Evolutionary conservation across 2,797 vertebrate species (phyloP).

Genomic region (Pseudochirops cupreus): DNA sequence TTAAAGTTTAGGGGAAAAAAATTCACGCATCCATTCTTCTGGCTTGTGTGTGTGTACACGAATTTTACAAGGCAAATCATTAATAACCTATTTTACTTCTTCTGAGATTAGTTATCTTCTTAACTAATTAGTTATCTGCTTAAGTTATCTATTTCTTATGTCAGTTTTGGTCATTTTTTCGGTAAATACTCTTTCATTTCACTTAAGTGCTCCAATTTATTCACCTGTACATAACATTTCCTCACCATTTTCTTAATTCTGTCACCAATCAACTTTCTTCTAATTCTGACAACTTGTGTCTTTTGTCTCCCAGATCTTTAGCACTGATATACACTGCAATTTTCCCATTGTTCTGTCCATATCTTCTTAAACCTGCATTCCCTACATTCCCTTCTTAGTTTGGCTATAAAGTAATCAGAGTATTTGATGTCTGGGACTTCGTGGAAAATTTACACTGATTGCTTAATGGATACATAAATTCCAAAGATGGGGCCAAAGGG

Average conservation of each 20-base stretch:
- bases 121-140: background rate
- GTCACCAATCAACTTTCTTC: background rate
- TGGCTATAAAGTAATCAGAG: background rate
- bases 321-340: background rate
- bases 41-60: background rate
- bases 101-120: background rate
- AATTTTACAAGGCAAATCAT: background rate
- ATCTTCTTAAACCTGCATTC: too few relatives aligned
- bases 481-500: background rate
- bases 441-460: background rate
- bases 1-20: background rate
- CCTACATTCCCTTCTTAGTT: background rate
- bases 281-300: background rate
- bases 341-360: background rate
- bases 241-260: background rate
- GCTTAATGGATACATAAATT: background rate
- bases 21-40: background rate
- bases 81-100: background rate
- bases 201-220: background rate
- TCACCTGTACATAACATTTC: background rate
- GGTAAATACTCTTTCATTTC: background rate
- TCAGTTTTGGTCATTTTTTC: background rate
- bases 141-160: background rate
- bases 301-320: background rate
- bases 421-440: background rate